These are phyloP conservation scores for Heliconius cydno DNA, from an alignment of 2,888 invertebrate species.

Conservation along the genomic window DNA sequence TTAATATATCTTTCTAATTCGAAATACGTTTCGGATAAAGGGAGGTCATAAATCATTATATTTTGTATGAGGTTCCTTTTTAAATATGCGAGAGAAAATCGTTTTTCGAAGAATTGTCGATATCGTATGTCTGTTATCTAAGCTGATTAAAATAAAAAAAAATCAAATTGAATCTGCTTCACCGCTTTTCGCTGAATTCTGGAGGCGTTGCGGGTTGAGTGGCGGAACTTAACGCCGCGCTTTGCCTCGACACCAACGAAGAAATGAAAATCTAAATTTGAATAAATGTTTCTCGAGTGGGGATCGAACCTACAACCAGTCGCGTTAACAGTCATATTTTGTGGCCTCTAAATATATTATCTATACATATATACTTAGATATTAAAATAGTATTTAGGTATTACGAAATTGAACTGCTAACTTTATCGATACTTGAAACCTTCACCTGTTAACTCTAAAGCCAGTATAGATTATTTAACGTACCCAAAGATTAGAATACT, in stretches of 20 bases:
- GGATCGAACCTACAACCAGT: too few relatives aligned
- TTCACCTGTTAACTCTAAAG: slow-evolving; percentile 24
- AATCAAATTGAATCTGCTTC: too few relatives aligned
- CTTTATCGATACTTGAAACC: neutral
- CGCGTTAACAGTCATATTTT: too few relatives aligned
- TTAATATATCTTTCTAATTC: slow-evolving; percentile 84
- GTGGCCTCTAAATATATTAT: too few relatives aligned
- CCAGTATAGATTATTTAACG: slow-evolving; percentile 53
- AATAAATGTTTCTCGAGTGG: too few relatives aligned
- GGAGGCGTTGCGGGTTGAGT: too few relatives aligned
- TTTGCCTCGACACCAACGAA: too few relatives aligned
- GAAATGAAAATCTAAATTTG: too few relatives aligned
- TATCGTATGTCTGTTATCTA: slow-evolving; percentile 64
- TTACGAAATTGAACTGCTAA: neutral
- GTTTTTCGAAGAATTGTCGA: slow-evolving; percentile 72
- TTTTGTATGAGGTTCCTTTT: slow-evolving; percentile 70
- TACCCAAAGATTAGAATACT: slow-evolving; percentile 56
- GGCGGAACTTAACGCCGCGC: too few relatives aligned
- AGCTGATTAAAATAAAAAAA: neutral
- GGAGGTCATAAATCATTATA: slow-evolving; percentile 80
- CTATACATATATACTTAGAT: too few relatives aligned
- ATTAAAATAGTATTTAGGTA: neutral
- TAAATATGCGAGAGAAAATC: slow-evolving; percentile 73
- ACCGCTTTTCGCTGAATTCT: too few relatives aligned
- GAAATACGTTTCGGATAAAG: slow-evolving; percentile 82